Percentiles rank a stretch among this genome's conserved stretches.
phyloP scores from a whole-genome alignment of 64 coral and sea anemone genomes.

The Astreopora myriophthalma region DNA sequence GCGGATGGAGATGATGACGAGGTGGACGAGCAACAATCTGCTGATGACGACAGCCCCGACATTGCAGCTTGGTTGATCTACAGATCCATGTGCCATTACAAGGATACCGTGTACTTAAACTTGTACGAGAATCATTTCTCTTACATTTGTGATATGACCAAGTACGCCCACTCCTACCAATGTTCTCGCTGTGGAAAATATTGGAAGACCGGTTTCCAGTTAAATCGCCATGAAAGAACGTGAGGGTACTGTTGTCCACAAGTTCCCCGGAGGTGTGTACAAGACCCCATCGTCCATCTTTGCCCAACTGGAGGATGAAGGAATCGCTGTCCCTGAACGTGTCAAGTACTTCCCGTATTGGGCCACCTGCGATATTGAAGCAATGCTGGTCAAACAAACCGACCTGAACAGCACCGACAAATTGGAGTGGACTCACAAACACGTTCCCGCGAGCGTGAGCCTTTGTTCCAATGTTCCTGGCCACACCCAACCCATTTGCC shows the following conservation, averaged over 20 bases:
- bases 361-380: neutral
- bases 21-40: neutral
- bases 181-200: conserved; percentile 43
- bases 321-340: neutral
- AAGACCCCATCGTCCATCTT: neutral
- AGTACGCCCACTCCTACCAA: conserved; percentile 25
- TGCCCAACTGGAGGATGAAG: conserved; percentile 30
- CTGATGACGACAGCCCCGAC: neutral
- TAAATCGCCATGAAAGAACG: conserved; percentile 9
- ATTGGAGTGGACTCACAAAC: neutral
- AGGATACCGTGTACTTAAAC: conserved; percentile 48
- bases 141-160: conserved; percentile 5
- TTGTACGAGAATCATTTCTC: conserved; percentile 27
- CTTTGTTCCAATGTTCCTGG: neutral
- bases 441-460: conserved; percentile 5
- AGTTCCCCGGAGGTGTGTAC: conserved; percentile 46
- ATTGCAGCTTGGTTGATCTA: neutral
- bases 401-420: neutral
- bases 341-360: conserved; percentile 20
- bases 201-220: conserved; percentile 8
- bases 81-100: conserved; percentile 13
- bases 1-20: neutral
- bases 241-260: neutral
- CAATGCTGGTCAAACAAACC: neutral
- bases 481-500: neutral